Base-by-base conservation (phyloP, 1,140 invertebrate species). In the Vanessa tameamea region DNA sequence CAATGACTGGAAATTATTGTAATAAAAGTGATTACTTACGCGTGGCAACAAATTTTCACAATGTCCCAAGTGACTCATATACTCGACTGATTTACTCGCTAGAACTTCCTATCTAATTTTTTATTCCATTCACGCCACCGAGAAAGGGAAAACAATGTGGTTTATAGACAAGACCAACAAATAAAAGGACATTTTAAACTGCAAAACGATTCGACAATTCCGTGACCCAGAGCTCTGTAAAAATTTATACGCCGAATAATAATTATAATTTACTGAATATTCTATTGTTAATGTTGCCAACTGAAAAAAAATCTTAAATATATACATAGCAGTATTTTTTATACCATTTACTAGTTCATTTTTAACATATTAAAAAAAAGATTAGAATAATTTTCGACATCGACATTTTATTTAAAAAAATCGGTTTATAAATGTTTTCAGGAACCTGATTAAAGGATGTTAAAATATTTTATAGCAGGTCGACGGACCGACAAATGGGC, bases 61-160 rank as follows among this genome's bases (percentile, higher is more conserved):
- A 68, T 68, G 31, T 68, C 72, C 72, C 72, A 20, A 57, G 72
- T 20, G 72, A 63, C 65, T 67, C 65, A 68, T 73, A 63, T 47
- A 43, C 71, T 66, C 26, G 55, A 68, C 23, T 73, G 72, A 73
- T 73, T 73, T 73, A 73, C 57, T 59, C 31, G 23, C 48, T 43
- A 15, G 63, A 68, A 59, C 20, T 67, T 59, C 48, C 55, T 23
- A 63, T 63, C 55, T 63, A 23, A 59, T 59, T 31, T 31, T 55
- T 47, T 66, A 72, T 53, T 72, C 43, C 53, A 53, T 63, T 64
- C 69, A 64, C 69, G 69, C 11, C 20, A 47, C 20, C 51, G 8
- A 67, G 55, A 26, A 66, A 66, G 64, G 20, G 20, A 50, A 66
- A 66, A 23, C 64, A 51, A 51, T 51, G 20, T 66, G 64, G 53